phyloP scores from a whole-genome alignment of 2,113 vertebrate genomes.

The Oostethus manadensis region DNA sequence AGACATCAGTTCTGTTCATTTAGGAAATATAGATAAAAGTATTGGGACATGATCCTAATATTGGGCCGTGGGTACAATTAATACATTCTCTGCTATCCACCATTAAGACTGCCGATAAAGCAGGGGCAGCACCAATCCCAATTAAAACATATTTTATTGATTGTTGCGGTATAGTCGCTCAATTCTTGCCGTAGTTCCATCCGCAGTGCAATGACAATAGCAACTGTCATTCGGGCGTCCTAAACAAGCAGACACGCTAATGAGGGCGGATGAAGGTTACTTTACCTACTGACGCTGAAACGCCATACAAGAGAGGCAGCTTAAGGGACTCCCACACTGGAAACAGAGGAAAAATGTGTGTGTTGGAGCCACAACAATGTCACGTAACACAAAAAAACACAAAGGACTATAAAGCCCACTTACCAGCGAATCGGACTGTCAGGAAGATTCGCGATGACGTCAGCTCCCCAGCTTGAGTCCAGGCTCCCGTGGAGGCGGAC shows the following conservation, averaged over 20 bases:
- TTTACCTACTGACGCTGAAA: conserved; percentile 74
- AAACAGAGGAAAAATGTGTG: conserved; percentile 4
- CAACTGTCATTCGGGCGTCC: conserved; percentile 14
- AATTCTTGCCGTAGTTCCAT: conserved; percentile 5
- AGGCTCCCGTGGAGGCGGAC: conserved; percentile 70
- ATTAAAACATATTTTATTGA: conserved; percentile 2
- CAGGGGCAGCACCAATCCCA: background rate
- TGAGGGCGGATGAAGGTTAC: background rate
- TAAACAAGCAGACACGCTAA: conserved; percentile 5
- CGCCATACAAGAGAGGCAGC: conserved; percentile 87
- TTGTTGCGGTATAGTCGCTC: background rate
- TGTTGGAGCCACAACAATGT: background rate
- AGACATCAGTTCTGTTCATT: background rate
- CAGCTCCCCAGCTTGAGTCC: conserved; percentile 80
- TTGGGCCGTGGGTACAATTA: too few relatives aligned
- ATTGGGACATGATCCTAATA: too few relatives aligned
- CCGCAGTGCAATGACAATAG: background rate
- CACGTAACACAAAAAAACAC: background rate
- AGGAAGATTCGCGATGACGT: conserved; percentile 79
- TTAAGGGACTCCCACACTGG: conserved; percentile 90
- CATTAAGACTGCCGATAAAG: background rate
- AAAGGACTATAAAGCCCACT: background rate
- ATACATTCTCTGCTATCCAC: background rate
- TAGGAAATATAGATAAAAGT: background rate
- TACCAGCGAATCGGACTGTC: conserved; percentile 86